Evolutionary conservation across 2,888 invertebrate species (phyloP).

Genomic region (Noctua pronuba): DNA sequence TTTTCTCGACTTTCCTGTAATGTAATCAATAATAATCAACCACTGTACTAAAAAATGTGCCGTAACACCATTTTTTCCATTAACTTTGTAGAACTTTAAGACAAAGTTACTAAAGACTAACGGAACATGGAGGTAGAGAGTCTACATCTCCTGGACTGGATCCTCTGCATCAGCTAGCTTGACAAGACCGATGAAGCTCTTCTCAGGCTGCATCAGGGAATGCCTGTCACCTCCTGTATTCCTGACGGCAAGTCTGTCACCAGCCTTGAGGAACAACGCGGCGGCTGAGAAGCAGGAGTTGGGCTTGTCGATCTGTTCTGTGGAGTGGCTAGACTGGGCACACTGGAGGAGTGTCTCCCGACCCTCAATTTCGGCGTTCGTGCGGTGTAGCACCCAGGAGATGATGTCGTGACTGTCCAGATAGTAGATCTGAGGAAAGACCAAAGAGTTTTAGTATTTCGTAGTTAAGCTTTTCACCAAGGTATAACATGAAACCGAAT

Average conservation of each 20-base stretch:
- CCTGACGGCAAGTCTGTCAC: slow-evolving; percentile 92
- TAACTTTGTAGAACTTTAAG: slow-evolving; percentile 18
- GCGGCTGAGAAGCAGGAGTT: slow-evolving; percentile 94
- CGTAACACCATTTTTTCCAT: slow-evolving; percentile 22
- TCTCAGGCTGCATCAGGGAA: slow-evolving; percentile 93
- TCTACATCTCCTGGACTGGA: slow-evolving; percentile 81
- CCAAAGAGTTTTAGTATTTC: neutral
- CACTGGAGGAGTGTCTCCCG: slow-evolving; percentile 93
- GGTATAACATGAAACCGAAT: neutral
- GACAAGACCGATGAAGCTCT: slow-evolving; percentile 95
- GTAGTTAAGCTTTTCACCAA: neutral
- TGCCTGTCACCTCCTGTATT: slow-evolving; percentile 93
- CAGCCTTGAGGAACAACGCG: slow-evolving; percentile 91
- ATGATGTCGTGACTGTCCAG: slow-evolving; percentile 94
- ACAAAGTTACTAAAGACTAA: slow-evolving; percentile 36
- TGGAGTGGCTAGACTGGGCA: slow-evolving; percentile 92
- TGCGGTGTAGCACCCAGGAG: slow-evolving; percentile 93
- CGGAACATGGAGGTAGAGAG: slow-evolving; percentile 19
- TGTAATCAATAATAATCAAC: slow-evolving; percentile 4
- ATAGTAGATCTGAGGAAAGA: slow-evolving; percentile 92
- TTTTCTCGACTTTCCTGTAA: slow-evolving; percentile 12
- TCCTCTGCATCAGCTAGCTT: slow-evolving; percentile 92
- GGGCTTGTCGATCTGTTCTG: slow-evolving; percentile 89
- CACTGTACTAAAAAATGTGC: slow-evolving; percentile 27
- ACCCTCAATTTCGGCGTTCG: slow-evolving; percentile 87